These are phyloP conservation scores for Hypomesus transpacificus DNA, from an alignment of 2,113 vertebrate genomes.

Conservation along the genomic window DNA sequence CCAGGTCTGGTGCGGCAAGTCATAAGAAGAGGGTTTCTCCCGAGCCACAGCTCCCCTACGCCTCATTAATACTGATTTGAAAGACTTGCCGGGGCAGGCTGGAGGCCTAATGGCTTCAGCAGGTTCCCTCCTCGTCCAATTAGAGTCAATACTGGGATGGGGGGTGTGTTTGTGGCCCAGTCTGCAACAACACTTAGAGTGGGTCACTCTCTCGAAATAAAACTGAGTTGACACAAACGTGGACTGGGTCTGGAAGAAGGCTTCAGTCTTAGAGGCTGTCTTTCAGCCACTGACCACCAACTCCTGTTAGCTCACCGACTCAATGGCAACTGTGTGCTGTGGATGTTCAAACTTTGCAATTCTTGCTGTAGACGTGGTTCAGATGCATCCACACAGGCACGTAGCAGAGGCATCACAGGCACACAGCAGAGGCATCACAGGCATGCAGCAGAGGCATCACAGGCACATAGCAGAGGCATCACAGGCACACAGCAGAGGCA, in stretches of 20 bases:
- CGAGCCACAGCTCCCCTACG: conserved; percentile 12
- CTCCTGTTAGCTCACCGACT: no score
- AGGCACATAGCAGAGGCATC: no score
- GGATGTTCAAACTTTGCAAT: no score
- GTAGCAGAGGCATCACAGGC: no score
- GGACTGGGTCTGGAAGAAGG: conserved; percentile 24
- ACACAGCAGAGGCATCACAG: no score
- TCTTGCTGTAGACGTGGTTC: no score
- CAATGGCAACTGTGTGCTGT: no score
- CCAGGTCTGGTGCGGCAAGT: background rate
- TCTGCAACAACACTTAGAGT: conserved; percentile 34
- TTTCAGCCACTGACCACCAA: conserved; percentile 5
- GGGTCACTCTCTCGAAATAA: conserved; percentile 29
- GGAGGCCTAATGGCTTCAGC: conserved; percentile 47
- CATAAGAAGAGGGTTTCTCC: conserved; percentile 1
- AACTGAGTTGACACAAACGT: conserved; percentile 8
- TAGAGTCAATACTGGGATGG: conserved; percentile 26
- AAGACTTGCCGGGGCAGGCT: conserved; percentile 13
- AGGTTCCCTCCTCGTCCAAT: conserved; percentile 34
- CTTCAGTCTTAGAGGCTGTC: background rate
- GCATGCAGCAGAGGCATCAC: no score
- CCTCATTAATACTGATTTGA: conserved; percentile 22
- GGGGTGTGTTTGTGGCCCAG: conserved; percentile 18
- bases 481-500: background rate
- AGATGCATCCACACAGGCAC: no score